Evolutionary conservation across 2,888 invertebrate species (phyloP), one percentile per base, ranked within the genome.

Genomic region (Scelioninae gen. 2): DNA sequence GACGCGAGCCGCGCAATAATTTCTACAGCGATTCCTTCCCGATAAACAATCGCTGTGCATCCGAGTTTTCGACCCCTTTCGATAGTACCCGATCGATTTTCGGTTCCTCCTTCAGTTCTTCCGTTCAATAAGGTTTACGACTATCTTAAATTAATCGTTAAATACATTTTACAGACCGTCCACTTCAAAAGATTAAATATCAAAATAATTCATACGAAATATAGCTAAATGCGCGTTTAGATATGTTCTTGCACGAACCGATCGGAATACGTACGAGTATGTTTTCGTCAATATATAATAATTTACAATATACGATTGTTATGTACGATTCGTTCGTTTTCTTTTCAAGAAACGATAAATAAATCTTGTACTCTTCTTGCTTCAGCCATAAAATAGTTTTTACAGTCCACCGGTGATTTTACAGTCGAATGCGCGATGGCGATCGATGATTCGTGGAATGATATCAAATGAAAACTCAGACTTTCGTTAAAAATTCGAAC

Each of bases 81-180:
- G n/a, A n/a, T n/a, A n/a, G n/a, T n/a, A n/a, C n/a, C n/a, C n/a
- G n/a, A n/a, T n/a, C n/a, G n/a, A n/a, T n/a, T n/a, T n/a, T n/a
- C n/a, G n/a, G n/a, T n/a, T 18, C 31, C 9, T 35, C 7, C 18
- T 50, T 33, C 18, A 18, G 15, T 48, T 48, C 18, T 5, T 9
- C 6, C 7, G 7, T 18, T 11, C n/a, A 3, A 35, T 6, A n/a
- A 35, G 2, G 2, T 37, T 37, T 13, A 22, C 76, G 78, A 79
- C 78, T 78, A 77, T 73, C 76, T 80, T 79, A 79, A 39, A 81
- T 81, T 79, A 76, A 77, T 76, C 77, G 77, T 70, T 80, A 79
- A 71, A 41, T 74, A 77, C 71, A 73, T 76, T 72, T 65, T n/a
- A n/a, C n/a, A 68, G 68, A 63, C 60, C 70, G 70, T 65, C n/a